These are phyloP conservation scores for Capreolus pygargus DNA, from an alignment of 2,113 vertebrate genomes.

Conservation along the genomic window DNA sequence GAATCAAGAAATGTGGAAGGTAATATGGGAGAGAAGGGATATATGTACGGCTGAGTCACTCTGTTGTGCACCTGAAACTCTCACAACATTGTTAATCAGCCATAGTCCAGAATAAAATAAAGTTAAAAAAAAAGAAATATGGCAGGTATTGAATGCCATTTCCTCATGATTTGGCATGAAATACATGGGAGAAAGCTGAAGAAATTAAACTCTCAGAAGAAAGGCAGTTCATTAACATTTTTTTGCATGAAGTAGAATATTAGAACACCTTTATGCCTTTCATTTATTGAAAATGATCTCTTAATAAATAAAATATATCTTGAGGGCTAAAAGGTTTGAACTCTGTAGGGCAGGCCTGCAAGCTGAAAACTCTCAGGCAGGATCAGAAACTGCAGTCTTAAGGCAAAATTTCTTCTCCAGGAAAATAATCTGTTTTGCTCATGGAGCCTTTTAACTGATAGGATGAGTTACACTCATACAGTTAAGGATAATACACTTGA, in stretches of 20 bases:
- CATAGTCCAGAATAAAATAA: not conserved
- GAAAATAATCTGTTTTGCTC: not conserved
- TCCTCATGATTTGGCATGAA: not conserved
- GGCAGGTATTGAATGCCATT: not conserved
- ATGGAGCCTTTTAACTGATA: not conserved
- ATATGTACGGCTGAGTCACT: not conserved
- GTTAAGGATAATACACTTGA: not conserved
- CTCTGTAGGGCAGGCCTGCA: not conserved
- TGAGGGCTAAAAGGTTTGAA: not conserved
- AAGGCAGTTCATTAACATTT: not conserved
- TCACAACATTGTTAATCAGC: not conserved
- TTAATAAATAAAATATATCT: not conserved
- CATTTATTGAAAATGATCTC: not conserved
- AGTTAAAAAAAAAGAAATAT: not conserved
- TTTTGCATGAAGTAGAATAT: too few relatives aligned
- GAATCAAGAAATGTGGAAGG: not conserved
- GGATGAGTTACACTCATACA: not conserved
- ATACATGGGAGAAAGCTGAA: not conserved
- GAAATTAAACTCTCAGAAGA: not conserved
- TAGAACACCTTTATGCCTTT: not conserved
- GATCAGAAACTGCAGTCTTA: not conserved
- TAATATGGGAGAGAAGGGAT: not conserved
- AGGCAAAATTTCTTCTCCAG: not conserved
- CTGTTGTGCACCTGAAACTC: not conserved
- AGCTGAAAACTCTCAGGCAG: not conserved